Evolutionary conservation across 2,113 vertebrate genomes (phyloP).

Genomic region (Brachyistius frenatus): DNA sequence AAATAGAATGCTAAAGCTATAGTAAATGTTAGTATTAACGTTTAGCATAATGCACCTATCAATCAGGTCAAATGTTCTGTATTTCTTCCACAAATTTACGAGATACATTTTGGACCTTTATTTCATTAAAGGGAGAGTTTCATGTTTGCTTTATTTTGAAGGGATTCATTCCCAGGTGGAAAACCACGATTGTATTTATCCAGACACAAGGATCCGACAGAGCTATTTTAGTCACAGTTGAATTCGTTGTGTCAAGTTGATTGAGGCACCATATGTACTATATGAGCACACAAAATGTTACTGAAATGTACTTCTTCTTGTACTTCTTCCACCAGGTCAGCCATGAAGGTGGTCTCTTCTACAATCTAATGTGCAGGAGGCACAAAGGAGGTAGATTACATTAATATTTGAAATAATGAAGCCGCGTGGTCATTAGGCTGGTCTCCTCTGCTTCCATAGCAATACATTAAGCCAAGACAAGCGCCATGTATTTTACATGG

Average conservation of each 20-base stretch:
- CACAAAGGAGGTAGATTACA: constrained; percentile 63
- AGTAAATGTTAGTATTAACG: no score
- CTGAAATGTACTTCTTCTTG: not conserved
- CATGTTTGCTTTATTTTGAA: no score
- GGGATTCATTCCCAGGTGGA: no score
- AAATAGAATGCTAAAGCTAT: no score
- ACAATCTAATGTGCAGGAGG: constrained; percentile 50
- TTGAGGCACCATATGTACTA: not conserved
- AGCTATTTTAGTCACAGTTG: no score
- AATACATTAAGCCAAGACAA: constrained; percentile 85
- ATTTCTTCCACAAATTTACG: no score
- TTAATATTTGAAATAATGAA: constrained; percentile 80
- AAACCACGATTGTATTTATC: no score
- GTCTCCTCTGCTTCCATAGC: constrained; percentile 83
- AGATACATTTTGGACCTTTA: no score
- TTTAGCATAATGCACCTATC: no score
- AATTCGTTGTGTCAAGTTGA: not conserved
- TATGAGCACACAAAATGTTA: not conserved
- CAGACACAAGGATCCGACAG: no score
- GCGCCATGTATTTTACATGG: constrained; percentile 84
- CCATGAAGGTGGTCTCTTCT: constrained; percentile 18
- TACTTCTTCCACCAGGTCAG: not conserved
- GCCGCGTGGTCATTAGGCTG: constrained; percentile 73
- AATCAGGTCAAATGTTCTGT: no score
- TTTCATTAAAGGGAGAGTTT: no score